phyloP scores from a whole-genome alignment of 53 echinoderm and acorn worm genomes.

The Holothuria scabra region DNA sequence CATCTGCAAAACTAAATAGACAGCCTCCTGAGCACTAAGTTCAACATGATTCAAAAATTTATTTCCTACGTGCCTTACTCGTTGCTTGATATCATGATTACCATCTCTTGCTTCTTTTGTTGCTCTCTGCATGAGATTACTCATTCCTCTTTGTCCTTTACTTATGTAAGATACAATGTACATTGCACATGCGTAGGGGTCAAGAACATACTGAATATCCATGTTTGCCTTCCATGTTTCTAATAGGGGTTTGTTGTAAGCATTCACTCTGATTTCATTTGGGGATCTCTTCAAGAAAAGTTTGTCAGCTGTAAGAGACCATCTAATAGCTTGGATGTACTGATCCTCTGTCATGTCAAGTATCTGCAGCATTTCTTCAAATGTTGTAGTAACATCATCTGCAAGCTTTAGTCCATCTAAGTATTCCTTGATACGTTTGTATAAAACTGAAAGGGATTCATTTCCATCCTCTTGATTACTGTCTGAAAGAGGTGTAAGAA shows the following conservation, averaged over 20 bases:
- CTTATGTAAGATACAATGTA: constrained; percentile 65
- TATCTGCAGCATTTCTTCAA: constrained; percentile 38
- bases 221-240: constrained; percentile 69
- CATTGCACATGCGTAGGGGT: constrained; percentile 65
- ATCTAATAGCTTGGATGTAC: constrained; percentile 48
- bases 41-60: constrained; percentile 49
- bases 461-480: not conserved
- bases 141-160: constrained; percentile 67
- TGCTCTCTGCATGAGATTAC: constrained; percentile 39
- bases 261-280: constrained; percentile 57
- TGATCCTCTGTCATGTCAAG: constrained; percentile 53
- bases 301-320: constrained; percentile 44
- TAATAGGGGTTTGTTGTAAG: constrained; percentile 55
- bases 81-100: constrained; percentile 9
- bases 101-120: constrained; percentile 53
- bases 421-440: constrained; percentile 11
- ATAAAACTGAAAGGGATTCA: not conserved
- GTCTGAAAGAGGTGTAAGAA: constrained; percentile 13
- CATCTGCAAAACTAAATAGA: constrained; percentile 50
- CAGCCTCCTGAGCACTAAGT: constrained; percentile 55
- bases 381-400: constrained; percentile 30
- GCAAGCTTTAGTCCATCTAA: constrained; percentile 21
- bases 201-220: no score
- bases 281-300: constrained; percentile 55
- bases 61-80: constrained; percentile 40